Conservation (phyloP, 2,113 vertebrate genomes). For the Salvelinus sp. region DNA sequence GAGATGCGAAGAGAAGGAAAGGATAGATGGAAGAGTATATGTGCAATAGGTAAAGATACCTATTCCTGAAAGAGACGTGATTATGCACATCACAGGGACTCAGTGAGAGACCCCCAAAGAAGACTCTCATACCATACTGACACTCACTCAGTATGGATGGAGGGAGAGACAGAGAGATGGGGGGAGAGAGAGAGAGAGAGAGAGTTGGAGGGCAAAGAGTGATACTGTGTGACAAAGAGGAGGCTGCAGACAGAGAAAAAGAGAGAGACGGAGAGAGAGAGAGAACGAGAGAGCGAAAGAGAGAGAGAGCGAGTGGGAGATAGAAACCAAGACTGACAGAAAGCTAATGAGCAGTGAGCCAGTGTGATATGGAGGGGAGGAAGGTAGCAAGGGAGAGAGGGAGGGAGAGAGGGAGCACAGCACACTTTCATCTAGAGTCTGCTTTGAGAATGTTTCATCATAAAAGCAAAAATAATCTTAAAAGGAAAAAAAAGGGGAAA, state of each 20-base stretch:
- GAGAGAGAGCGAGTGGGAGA: slow-evolving; percentile 33
- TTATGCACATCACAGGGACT: background rate
- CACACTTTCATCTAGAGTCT: slow-evolving; percentile 46
- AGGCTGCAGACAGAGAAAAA: background rate
- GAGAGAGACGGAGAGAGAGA: background rate
- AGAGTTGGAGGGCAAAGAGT: background rate
- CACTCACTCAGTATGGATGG: too few species aligned
- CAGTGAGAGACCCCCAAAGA: background rate
- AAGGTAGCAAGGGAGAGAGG: slow-evolving; percentile 25
- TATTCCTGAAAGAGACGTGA: too few species aligned
- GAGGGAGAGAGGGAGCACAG: slow-evolving; percentile 10
- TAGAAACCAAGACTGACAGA: slow-evolving; percentile 62
- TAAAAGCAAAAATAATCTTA: slow-evolving; percentile 30
- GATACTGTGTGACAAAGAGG: slow-evolving; percentile 7
- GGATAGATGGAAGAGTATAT: too few species aligned
- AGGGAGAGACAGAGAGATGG: background rate
- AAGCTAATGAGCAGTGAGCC: slow-evolving; percentile 69
- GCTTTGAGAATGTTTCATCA: slow-evolving; percentile 47
- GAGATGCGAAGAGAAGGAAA: too few species aligned
- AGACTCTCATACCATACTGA: background rate
- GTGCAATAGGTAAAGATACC: too few species aligned
- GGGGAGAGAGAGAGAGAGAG: slow-evolving; percentile 9
- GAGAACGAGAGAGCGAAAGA: background rate
- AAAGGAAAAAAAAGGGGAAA: background rate
- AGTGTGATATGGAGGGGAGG: slow-evolving; percentile 47